These are phyloP conservation scores for Polydrusus tereticollis DNA, from an alignment of 2,888 invertebrate genomes.

Conservation along the genomic window DNA sequence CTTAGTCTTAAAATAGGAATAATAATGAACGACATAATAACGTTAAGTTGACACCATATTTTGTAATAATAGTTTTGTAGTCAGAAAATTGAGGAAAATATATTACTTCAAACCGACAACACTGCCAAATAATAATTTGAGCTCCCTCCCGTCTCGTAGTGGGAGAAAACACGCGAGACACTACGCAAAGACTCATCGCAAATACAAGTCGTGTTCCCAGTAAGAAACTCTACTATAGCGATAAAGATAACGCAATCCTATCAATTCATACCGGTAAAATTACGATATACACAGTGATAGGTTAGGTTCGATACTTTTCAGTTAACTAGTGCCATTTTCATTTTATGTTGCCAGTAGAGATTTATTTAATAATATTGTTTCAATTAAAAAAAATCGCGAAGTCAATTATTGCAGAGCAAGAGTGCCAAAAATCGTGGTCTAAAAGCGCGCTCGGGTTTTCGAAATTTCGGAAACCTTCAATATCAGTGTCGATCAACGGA, in stretches of 20 bases:
- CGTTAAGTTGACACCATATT: too few relatives aligned
- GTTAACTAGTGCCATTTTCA: constrained; percentile 18
- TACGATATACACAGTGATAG: constrained; percentile 3
- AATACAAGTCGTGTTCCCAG: constrained; percentile 28
- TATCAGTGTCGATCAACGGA: constrained; percentile 40
- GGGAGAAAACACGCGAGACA: constrained; percentile 48
- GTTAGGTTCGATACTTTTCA: constrained; percentile 9
- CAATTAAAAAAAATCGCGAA: not conserved
- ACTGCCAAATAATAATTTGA: constrained; percentile 18
- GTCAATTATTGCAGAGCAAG: constrained; percentile 13
- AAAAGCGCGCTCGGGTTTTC: constrained; percentile 12
- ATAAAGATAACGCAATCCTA: constrained; percentile 20
- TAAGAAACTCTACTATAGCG: constrained; percentile 45
- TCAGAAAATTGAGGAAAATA: constrained; percentile 2
- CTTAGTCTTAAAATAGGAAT: too few relatives aligned
- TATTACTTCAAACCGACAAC: constrained; percentile 27
- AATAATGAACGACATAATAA: too few relatives aligned
- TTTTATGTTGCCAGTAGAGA: not conserved
- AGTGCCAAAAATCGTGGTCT: constrained; percentile 24
- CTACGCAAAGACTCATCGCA: constrained; percentile 47
- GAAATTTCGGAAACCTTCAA: constrained; percentile 21
- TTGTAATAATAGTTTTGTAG: too few relatives aligned
- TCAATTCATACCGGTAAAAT: constrained; percentile 4
- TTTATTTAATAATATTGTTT: not conserved
- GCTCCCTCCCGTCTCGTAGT: constrained; percentile 34